phyloP scores from a whole-genome alignment of 2,113 vertebrate genomes.

The Gadus macrocephalus region DNA sequence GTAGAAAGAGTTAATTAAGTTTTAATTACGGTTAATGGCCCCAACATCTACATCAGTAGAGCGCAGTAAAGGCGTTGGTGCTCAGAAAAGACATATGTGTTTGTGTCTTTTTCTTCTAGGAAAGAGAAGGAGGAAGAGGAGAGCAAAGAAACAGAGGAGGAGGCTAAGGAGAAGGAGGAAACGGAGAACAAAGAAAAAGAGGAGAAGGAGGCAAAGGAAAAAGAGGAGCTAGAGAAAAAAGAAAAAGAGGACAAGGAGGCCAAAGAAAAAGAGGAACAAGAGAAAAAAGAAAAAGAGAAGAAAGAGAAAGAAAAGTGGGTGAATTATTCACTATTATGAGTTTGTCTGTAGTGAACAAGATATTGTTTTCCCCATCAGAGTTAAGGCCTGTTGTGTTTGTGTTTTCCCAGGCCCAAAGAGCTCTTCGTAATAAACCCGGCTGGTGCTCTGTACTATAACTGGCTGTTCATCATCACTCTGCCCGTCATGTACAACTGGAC shows the following conservation, averaged over 20 bases:
- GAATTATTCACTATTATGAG: too few species aligned
- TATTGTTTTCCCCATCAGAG: too few species aligned
- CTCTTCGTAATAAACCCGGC: constrained; percentile 85
- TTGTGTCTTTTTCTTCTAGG: constrained; percentile 45
- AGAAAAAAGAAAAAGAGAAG: constrained; percentile 9
- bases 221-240: constrained; percentile 65
- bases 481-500: constrained; percentile 99
- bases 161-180: constrained; percentile 41
- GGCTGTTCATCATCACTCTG: constrained; percentile 90
- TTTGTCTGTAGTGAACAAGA: too few species aligned
- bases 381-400: not conserved
- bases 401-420: constrained; percentile 71
- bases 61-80: too few species aligned
- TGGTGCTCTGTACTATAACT: constrained; percentile 88
- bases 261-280: constrained; percentile 59
- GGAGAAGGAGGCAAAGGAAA: constrained; percentile 37
- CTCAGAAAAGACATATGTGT: too few species aligned
- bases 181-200: constrained; percentile 48
- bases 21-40: too few species aligned
- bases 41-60: too few species aligned
- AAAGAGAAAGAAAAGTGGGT: constrained; percentile 15
- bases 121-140: constrained; percentile 47
- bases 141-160: not conserved
- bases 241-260: constrained; percentile 77
- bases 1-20: too few species aligned